Conservation (phyloP, 2,888 invertebrate genomes). For the Strigamia transsilvanica region DNA sequence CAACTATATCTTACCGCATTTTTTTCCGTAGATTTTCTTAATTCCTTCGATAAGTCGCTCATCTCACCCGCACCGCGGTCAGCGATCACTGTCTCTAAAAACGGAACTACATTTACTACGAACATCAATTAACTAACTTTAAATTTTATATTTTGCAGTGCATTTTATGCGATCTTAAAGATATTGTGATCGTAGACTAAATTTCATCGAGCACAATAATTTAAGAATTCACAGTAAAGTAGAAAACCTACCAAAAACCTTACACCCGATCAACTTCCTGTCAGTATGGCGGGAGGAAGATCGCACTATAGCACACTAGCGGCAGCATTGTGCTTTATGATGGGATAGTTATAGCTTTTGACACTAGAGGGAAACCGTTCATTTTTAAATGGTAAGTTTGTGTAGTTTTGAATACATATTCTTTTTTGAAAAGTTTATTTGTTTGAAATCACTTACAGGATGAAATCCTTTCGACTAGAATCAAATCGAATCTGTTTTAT, state of each 20-base stretch:
- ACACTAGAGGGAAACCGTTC: no score
- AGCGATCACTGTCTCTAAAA: slow-evolving; percentile 11
- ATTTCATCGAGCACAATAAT: not conserved
- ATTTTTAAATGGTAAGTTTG: no score
- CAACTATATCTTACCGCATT: not conserved
- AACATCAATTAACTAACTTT: not conserved
- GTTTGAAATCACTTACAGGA: no score
- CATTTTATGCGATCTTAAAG: not conserved
- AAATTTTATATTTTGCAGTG: not conserved
- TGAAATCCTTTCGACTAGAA: no score
- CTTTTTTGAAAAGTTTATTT: no score
- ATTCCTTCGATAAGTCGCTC: not conserved
- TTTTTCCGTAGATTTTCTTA: not conserved
- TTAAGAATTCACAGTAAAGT: not conserved
- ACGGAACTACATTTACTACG: not conserved
- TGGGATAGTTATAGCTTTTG: no score
- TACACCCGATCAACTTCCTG: slow-evolving; percentile 12
- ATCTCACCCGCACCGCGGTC: slow-evolving; percentile 7
- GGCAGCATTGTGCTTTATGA: not conserved
- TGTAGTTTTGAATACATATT: no score
- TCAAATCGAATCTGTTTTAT: no score
- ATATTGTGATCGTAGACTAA: not conserved
- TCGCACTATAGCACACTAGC: not conserved
- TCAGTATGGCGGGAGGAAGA: slow-evolving; percentile 30
- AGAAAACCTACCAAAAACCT: not conserved